Conservation (phyloP, 1,140 invertebrate genomes). For the Vollenhovia emeryi region DNA sequence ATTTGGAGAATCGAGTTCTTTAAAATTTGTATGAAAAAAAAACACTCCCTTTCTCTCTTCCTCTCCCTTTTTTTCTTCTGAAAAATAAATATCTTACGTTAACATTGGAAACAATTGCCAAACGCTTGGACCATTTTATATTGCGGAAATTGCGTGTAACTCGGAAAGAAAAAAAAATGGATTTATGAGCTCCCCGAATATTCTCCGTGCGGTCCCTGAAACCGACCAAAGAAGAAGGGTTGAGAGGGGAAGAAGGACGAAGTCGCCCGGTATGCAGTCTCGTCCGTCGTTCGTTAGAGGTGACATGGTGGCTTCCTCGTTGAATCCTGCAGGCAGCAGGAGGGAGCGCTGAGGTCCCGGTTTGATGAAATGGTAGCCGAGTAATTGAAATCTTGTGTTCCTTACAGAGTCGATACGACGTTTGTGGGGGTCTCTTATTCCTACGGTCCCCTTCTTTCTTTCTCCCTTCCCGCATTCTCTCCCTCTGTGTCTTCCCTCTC, state of each 20-base stretch:
- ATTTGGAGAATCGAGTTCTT: too few species aligned
- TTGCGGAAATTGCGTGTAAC: background rate
- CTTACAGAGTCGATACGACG: conserved; percentile 78
- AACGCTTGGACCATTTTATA: background rate
- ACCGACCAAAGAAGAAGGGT: conserved; percentile 33
- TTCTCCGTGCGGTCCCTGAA: conserved; percentile 2
- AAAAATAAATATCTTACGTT: background rate
- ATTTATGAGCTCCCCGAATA: conserved; percentile 15
- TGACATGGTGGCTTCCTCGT: conserved; percentile 60
- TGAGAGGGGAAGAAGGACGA: conserved; percentile 30
- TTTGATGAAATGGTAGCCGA: conserved; percentile 80
- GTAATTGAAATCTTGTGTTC: conserved; percentile 83
- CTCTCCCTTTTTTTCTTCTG: background rate
- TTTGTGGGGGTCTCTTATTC: conserved; percentile 54
- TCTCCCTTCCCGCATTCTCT: background rate
- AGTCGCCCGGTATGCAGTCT: conserved; percentile 63
- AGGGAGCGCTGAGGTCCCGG: conserved; percentile 58
- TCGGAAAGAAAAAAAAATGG: background rate
- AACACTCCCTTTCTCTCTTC: background rate
- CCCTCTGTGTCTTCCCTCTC: background rate
- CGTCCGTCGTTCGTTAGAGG: conserved; percentile 70
- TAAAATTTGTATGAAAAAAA: background rate
- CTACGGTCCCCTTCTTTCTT: background rate
- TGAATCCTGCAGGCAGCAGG: conserved; percentile 59
- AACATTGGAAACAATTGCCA: background rate